Base-by-base conservation (phyloP, 2,797 vertebrate species). In the Valencia hispanica region DNA sequence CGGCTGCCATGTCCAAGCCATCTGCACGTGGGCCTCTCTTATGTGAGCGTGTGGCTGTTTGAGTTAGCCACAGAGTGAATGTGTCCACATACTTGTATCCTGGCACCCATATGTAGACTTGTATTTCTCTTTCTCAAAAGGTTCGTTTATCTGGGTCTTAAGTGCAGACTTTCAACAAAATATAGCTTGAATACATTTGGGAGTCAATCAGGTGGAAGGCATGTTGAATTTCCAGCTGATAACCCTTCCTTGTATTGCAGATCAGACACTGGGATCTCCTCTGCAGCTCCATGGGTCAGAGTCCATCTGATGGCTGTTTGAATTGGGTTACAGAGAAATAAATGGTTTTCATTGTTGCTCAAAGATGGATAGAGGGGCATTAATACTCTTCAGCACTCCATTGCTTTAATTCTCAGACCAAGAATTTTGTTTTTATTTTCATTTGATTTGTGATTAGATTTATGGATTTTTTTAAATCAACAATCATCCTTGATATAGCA, bases 261-360 rank as follows among this genome's bases (percentile, higher is more conserved):
- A 75, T 86, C 79, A 79, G 80, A 77, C 47, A 68, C 71, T 65
- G 70, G 43, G 79, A 79, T 71, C 72, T 72, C 57, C 81, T 66
- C 5, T 77, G 69, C 20, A 75, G 86, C 88, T 86, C 70, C 82
- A 80, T 34, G 81, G 86, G 83, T 93, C 91, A 91, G 85, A 90
- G 91, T 93, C 90, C 87, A 82, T 84, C 89, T 87, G 83, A 79
- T 63, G 72, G 74, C 76, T 36, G 77, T 81, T 87, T 83, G 86
- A 93, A 90, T 91, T 72, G 51, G 90, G 92, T 93, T 93, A 93
- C 79, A 81, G 82, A 57, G 68, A 87, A 88, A 85, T 90, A 86
- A 94, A 93, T 85, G 83, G 80, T 47, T 80, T 81, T 88, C 88
- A 90, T 94, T 94, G 91, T 92, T 85, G 76, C 73, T 82, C 86